Evolutionary conservation across 53 echinoderm and acorn worm genomes (phyloP).

Genomic region (Zoroaster sp.): DNA sequence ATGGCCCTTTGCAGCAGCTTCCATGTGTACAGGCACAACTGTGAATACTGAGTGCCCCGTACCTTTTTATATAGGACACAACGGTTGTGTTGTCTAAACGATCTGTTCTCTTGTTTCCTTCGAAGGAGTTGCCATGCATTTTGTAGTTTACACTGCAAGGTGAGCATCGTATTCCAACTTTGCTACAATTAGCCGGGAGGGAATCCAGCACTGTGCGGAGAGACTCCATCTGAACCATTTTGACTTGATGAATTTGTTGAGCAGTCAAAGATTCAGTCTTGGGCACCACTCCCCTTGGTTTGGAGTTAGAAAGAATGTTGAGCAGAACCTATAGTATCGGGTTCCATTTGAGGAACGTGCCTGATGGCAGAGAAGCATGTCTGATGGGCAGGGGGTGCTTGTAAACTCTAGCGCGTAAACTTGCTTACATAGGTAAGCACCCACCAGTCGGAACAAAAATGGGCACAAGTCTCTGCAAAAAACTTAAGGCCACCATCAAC

Average conservation of each 20-base stretch:
- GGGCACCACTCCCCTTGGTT: not conserved
- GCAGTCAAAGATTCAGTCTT: not conserved
- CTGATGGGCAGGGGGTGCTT: not conserved
- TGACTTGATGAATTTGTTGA: not conserved
- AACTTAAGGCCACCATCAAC: not conserved
- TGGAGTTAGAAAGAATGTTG: not conserved
- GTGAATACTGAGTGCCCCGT: too few species aligned
- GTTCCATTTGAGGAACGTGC: not conserved
- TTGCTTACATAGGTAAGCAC: not conserved
- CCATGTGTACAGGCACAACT: too few species aligned
- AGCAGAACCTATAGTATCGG: not conserved
- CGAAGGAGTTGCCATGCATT: too few species aligned
- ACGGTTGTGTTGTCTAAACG: too few species aligned
- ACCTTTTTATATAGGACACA: too few species aligned
- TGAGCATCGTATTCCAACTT: too few species aligned
- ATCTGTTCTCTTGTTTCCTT: too few species aligned
- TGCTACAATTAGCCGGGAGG: not conserved
- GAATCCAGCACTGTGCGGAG: not conserved
- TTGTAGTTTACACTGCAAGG: too few species aligned
- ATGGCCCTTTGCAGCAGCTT: not conserved
- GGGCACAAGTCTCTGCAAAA: not conserved
- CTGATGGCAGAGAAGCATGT: not conserved
- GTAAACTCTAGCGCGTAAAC: not conserved
- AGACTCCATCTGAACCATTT: not conserved
- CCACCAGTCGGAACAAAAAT: not conserved